These are phyloP conservation scores for Oophaga sylvatica DNA, from an alignment of 2,797 vertebrate genomes.

Conservation along the genomic window DNA sequence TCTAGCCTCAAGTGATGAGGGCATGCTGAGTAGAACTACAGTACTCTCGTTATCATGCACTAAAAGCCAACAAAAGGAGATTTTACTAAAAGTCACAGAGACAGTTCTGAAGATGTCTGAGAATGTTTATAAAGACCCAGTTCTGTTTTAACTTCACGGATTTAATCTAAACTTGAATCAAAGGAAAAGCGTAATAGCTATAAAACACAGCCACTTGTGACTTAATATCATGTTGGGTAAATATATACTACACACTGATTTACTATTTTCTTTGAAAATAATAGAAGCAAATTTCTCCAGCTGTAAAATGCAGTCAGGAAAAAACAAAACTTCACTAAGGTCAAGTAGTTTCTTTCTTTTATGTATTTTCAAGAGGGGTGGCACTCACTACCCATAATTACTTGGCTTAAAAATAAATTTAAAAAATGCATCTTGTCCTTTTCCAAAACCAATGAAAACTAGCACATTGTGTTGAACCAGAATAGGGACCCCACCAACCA, in stretches of 20 bases:
- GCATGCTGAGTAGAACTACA: constrained; percentile 52
- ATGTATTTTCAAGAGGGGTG: neutral
- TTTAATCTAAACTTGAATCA: constrained; percentile 18
- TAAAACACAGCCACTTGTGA: constrained; percentile 4
- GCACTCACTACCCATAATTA: neutral
- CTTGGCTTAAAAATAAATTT: neutral
- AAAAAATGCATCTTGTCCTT: neutral
- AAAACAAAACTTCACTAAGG: neutral
- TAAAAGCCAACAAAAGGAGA: constrained; percentile 50
- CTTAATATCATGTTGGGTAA: constrained; percentile 7
- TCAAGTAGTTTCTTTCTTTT: neutral
- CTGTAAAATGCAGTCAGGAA: neutral
- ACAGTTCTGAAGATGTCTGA: constrained; percentile 32
- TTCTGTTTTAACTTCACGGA: constrained; percentile 22
- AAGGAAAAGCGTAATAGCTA: constrained; percentile 14
- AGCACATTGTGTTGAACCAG: too few relatives aligned
- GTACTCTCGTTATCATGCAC: constrained; percentile 22
- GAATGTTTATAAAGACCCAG: constrained; percentile 34
- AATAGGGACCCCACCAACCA: neutral
- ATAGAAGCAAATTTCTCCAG: neutral
- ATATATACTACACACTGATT: constrained; percentile 16
- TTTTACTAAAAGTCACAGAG: constrained; percentile 35
- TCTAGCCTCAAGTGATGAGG: constrained; percentile 35
- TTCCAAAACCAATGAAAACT: neutral
- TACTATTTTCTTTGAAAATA: neutral